Evolutionary conservation across 2,113 vertebrate genomes (phyloP), one percentile per base, ranked within the genome.

Genomic region (Eptesicus fuscus): DNA sequence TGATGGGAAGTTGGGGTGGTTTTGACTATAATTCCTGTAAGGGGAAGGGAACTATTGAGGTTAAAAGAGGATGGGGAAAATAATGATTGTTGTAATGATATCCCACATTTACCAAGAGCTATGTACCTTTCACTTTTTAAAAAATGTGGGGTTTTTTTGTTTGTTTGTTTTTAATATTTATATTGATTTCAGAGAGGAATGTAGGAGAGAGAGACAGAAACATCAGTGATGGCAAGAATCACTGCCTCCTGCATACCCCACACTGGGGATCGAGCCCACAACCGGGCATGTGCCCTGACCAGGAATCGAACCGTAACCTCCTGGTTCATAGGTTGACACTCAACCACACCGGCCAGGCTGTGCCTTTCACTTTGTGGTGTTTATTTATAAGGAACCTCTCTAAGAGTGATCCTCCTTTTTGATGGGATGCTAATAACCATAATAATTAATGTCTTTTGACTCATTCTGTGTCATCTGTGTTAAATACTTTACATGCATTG

Each of bases 361-460:
- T 88, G 44, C 22, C 8, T 73, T 92, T 49, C 13, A 78, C 73
- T 95, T 92, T 82, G 84, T 85, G 83, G 59, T 93, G 16, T 71
- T 94, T 35, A 84, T 96, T 96, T 86, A 88, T 74, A 89, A 89
- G 77, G 67, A 76, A 37, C 5, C 40, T 87, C 83, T 71, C 49
- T 71, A 70, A 91, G 30, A 23, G 32, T 47, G 28, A 83, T 30
- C 32, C 12, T 95, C 44, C 37, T 93, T 90, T 92, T 44, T 94
- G 93, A 93, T 51, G 40, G 40, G 23, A 61, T 83, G 22, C 82
- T 92, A 83, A 90, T 96, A 91, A 83, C 77, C 14, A 2, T 88
- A 92, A 49, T 90, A 88, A 93, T 84, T 82, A 84, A 69, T 85
- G 40, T 85, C 37, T 94, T 94, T 95, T 88, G 71, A 91, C 32